Evolutionary conservation across 2,113 vertebrate species (phyloP).

Genomic region (Notothenia rossii): DNA sequence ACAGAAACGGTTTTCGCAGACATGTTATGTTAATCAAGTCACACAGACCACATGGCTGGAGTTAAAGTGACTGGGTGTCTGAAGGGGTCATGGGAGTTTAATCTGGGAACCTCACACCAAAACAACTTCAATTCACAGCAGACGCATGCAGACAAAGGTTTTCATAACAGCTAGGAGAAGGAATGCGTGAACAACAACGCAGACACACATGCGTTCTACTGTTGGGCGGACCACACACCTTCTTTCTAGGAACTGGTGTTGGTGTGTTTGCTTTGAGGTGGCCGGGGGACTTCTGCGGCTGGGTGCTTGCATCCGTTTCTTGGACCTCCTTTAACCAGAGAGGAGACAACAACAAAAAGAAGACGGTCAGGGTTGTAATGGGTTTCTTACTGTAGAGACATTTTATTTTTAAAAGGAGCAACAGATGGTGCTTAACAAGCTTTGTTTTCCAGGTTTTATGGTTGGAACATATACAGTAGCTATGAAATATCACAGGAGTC

Average conservation of each 20-base stretch:
- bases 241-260: conserved; percentile 65
- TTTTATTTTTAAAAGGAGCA: background rate
- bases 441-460: background rate
- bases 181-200: too few relatives aligned
- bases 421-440: background rate
- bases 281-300: conserved; percentile 30
- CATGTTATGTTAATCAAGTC: conserved; percentile 54
- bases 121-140: conserved; percentile 41
- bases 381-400: background rate
- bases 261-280: conserved; percentile 33
- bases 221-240: conserved; percentile 52
- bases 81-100: conserved; percentile 36
- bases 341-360: conserved; percentile 32
- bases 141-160: conserved; percentile 9
- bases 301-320: conserved; percentile 24
- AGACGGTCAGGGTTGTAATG: conserved; percentile 15
- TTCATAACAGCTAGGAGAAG: conserved; percentile 8
- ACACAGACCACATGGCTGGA: conserved; percentile 64
- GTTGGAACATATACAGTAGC: background rate
- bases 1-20: conserved; percentile 38
- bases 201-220: conserved; percentile 24
- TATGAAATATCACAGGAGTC: background rate
- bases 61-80: conserved; percentile 62
- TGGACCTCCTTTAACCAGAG: conserved; percentile 64
- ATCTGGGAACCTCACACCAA: conserved; percentile 22